Percentiles rank a stretch among this genome's conserved stretches.
Evolutionary conservation across 2,888 invertebrate genomes (phyloP).

Genomic region (Amphipoea oculea): DNA sequence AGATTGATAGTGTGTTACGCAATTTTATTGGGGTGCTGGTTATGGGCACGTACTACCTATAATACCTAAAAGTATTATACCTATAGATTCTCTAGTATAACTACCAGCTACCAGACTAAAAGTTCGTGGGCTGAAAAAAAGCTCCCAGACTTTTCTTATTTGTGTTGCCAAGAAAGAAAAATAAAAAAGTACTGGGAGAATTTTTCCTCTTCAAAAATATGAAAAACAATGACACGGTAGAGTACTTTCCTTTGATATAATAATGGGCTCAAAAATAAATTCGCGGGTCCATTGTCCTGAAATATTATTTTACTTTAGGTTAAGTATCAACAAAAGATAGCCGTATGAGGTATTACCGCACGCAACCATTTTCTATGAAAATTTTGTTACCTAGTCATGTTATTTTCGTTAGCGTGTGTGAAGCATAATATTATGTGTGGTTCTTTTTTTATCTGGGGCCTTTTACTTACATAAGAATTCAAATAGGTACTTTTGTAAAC

Average conservation of each 20-base stretch:
- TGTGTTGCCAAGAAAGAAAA: constrained; percentile 24
- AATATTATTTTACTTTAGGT: constrained; percentile 27
- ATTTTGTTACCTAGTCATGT: constrained; percentile 28
- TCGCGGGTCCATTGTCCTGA: constrained; percentile 46
- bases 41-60: neutral
- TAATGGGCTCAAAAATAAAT: constrained; percentile 54
- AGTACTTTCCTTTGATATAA: constrained; percentile 45
- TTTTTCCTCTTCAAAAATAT: constrained; percentile 32
- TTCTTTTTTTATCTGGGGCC: constrained; percentile 14
- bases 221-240: constrained; percentile 54
- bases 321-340: constrained; percentile 31
- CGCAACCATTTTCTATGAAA: constrained; percentile 34
- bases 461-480: constrained; percentile 1
- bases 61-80: constrained; percentile 3
- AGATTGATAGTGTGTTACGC: too few relatives aligned
- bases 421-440: constrained; percentile 22
- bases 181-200: neutral
- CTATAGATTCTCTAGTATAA: neutral
- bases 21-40: too few relatives aligned
- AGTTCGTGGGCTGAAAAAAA: neutral
- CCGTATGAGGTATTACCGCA: constrained; percentile 35
- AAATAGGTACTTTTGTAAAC: constrained; percentile 6
- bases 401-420: constrained; percentile 46
- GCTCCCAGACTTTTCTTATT: neutral
- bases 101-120: neutral